Conservation (phyloP, 1,140 invertebrate genomes). For the Armadillidium nasatum region DNA sequence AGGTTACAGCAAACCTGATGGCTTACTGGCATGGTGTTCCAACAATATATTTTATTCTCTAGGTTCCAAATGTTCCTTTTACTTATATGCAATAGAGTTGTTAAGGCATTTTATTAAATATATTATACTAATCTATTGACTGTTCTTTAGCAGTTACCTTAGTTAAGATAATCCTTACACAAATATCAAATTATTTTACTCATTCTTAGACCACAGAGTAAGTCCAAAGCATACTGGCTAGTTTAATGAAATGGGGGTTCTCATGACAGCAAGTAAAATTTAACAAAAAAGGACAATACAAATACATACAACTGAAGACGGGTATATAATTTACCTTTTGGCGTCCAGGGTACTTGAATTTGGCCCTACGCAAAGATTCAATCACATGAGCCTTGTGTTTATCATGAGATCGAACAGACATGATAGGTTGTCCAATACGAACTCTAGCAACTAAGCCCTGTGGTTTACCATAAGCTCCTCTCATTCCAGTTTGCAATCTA, state of each 20-base stretch:
- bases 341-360: constrained; percentile 99
- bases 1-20: too few relatives aligned
- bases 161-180: background rate
- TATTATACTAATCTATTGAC: background rate
- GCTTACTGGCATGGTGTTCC: too few relatives aligned
- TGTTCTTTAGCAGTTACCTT: background rate
- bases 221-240: background rate
- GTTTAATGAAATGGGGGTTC: constrained; percentile 1
- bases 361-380: constrained; percentile 92
- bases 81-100: too few relatives aligned
- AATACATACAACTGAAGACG: background rate
- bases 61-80: too few relatives aligned
- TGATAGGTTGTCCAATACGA: constrained; percentile 94
- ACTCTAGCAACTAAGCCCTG: constrained; percentile 98
- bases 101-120: background rate
- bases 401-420: constrained; percentile 94
- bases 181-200: background rate
- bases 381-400: constrained; percentile 89
- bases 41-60: too few relatives aligned
- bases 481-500: constrained; percentile 99
- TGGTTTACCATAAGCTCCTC: constrained; percentile 98
- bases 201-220: background rate
- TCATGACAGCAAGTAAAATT: background rate
- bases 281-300: background rate
- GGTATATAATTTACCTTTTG: constrained; percentile 70